Percentiles rank a stretch among this genome's conserved stretches.
Evolutionary conservation across 2,888 invertebrate genomes (phyloP).

Genomic region (Prosapia bicincta): DNA sequence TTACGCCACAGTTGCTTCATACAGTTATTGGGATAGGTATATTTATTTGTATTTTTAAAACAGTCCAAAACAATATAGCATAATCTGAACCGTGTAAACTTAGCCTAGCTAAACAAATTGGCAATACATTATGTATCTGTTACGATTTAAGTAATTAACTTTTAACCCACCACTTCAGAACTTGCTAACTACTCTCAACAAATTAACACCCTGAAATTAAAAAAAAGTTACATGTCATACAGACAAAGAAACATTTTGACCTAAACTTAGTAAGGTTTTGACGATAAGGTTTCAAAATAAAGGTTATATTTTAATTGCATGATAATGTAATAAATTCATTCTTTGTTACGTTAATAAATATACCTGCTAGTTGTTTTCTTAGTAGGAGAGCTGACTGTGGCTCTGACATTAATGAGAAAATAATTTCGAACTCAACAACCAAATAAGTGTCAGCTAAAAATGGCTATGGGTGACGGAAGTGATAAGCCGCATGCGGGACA

Average conservation of each 20-base stretch:
- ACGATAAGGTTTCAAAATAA: constrained; percentile 25
- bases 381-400: constrained; percentile 92
- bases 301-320: constrained; percentile 17
- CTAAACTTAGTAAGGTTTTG: not conserved
- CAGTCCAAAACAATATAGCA: too few relatives aligned
- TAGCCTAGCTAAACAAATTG: not conserved
- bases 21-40: too few relatives aligned
- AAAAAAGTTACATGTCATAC: not conserved
- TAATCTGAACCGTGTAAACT: too few relatives aligned
- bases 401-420: constrained; percentile 79
- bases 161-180: not conserved
- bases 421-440: constrained; percentile 35
- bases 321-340: not conserved
- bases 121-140: not conserved
- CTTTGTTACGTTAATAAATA: not conserved
- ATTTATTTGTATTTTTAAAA: too few relatives aligned
- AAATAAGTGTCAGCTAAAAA: constrained; percentile 36
- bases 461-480: constrained; percentile 36
- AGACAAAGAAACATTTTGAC: not conserved
- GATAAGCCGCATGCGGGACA: constrained; percentile 32
- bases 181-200: not conserved
- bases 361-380: constrained; percentile 95
- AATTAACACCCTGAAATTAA: too few relatives aligned
- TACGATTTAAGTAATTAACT: not conserved
- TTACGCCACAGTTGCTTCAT: too few relatives aligned